Conservation (phyloP, 2,888 invertebrate genomes). For the Hanleya hanleyi region DNA sequence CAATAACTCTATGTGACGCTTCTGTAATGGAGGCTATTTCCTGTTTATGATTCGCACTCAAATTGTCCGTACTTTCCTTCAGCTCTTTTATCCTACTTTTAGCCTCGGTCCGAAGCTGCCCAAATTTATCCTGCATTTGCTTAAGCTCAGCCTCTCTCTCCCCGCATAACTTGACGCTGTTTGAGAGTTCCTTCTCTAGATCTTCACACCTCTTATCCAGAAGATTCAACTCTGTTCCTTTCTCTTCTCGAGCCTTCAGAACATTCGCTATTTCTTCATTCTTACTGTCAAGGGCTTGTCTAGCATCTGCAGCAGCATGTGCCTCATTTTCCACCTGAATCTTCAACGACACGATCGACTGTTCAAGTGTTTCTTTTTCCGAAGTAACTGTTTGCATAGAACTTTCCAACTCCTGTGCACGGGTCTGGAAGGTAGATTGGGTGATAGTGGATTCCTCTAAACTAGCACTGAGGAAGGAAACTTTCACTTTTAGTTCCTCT, state of each 20-base stretch:
- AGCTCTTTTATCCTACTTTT: slow-evolving; percentile 52
- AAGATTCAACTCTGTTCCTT: neutral
- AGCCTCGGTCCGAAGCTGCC: slow-evolving; percentile 51
- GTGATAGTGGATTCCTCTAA: too few species aligned
- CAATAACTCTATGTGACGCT: too few species aligned
- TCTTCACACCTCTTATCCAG: slow-evolving; percentile 13
- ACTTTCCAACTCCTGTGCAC: too few species aligned
- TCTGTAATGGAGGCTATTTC: too few species aligned
- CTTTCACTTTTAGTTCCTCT: too few species aligned
- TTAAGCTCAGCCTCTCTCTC: slow-evolving; percentile 24
- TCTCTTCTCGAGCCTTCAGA: slow-evolving; percentile 13
- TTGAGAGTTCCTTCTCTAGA: slow-evolving; percentile 16
- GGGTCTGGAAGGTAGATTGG: too few species aligned
- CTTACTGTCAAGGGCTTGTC: neutral
- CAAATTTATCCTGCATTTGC: slow-evolving; percentile 44
- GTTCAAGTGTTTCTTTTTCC: slow-evolving; percentile 40
- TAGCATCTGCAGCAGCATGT: neutral
- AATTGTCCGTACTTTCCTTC: slow-evolving; percentile 45
- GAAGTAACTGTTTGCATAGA: slow-evolving; percentile 35
- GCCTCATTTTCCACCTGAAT: slow-evolving; percentile 26
- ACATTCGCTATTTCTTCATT: slow-evolving; percentile 12
- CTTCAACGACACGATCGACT: slow-evolving; percentile 27
- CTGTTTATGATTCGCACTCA: slow-evolving; percentile 2
- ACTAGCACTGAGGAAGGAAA: too few species aligned
- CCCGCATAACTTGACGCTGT: slow-evolving; percentile 30